Conservation (phyloP, 2,888 invertebrate species). For the Smittia sp. region DNA sequence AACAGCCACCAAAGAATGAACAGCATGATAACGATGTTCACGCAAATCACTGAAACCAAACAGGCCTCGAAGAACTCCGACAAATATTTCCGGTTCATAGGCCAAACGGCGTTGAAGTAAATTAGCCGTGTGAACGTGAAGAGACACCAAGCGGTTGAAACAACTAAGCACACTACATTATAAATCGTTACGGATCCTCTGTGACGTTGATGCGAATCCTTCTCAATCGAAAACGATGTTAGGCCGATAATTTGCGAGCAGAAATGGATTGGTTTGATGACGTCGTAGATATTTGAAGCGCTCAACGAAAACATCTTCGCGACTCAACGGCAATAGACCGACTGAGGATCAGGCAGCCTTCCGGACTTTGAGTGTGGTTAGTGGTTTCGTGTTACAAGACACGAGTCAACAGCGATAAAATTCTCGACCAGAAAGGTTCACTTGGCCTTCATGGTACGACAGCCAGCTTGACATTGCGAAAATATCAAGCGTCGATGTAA, state of each 20-base stretch:
- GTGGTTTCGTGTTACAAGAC: neutral
- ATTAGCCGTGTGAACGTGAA: no score
- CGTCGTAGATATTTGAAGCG: neutral
- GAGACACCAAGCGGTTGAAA: neutral
- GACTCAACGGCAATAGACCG: neutral
- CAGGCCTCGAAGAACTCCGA: neutral
- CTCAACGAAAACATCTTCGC: neutral
- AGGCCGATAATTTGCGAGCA: neutral
- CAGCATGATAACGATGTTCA: neutral
- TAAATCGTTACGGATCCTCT: neutral
- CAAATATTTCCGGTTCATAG: neutral
- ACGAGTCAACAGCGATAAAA: neutral
- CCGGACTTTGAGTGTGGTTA: neutral
- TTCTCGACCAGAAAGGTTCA: neutral
- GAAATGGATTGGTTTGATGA: neutral
- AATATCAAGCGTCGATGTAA: neutral
- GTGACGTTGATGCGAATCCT: neutral
- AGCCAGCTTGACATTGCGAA: neutral
- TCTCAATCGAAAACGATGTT: constrained; percentile 13
- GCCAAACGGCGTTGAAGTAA: neutral
- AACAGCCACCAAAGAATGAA: neutral
- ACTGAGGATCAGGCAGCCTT: neutral
- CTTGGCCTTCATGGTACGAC: neutral
- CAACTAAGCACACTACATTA: neutral
- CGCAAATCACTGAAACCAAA: neutral